Percentiles rank a stretch among this genome's conserved stretches.
Conservation (phyloP, 2,888 invertebrate genomes). For the Euzetes globulus region DNA sequence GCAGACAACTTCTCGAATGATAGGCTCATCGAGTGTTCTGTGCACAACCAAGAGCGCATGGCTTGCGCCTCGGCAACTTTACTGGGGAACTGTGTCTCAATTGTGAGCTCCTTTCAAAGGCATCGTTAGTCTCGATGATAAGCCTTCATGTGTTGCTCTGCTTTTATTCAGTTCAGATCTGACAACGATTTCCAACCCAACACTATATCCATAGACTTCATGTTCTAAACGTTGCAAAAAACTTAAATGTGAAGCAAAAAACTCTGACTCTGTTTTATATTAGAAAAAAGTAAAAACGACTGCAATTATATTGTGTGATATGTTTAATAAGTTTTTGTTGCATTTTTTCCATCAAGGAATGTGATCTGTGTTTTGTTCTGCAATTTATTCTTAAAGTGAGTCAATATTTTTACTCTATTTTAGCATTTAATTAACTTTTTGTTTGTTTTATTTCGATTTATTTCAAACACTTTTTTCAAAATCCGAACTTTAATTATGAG, state of each 20-base stretch:
- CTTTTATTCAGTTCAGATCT: not conserved
- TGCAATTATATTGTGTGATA: too few relatives aligned
- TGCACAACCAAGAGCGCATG: not conserved
- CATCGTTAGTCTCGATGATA: not conserved
- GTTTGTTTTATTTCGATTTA: too few relatives aligned
- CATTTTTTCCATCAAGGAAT: too few relatives aligned
- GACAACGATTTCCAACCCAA: not conserved
- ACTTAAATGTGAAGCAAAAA: not conserved
- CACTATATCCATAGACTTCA: not conserved
- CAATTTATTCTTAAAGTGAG: too few relatives aligned
- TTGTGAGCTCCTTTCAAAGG: not conserved
- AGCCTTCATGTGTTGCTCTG: conserved; percentile 9
- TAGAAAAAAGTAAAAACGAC: too few relatives aligned
- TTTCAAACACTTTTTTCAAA: too few relatives aligned
- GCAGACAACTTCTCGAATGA: not conserved
- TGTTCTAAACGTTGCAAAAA: not conserved
- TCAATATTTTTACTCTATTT: too few relatives aligned
- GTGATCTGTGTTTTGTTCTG: too few relatives aligned
- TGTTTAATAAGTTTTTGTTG: too few relatives aligned
- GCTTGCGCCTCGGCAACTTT: not conserved
- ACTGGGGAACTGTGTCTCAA: not conserved
- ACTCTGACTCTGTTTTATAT: not conserved
- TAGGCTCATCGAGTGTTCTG: not conserved
- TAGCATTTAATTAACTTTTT: too few relatives aligned
- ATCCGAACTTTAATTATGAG: too few relatives aligned